Base-by-base conservation (phyloP, 2,113 vertebrate genomes). In the Pseudolaguvia tuberculata region DNA sequence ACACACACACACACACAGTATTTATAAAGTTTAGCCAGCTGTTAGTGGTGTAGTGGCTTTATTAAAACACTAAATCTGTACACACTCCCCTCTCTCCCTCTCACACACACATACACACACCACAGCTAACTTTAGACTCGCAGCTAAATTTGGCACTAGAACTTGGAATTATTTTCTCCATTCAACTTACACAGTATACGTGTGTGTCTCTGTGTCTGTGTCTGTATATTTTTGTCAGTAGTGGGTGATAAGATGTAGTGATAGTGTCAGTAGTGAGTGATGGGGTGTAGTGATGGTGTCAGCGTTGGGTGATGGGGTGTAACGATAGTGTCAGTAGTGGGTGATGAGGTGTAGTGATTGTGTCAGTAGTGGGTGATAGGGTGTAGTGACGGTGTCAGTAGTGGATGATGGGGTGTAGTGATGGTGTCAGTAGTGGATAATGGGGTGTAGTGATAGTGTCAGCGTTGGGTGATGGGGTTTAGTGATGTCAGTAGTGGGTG, bases 1-100 rank as follows among this genome's bases (percentile, higher is more conserved):
- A n/a, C n/a, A n/a, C n/a, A n/a, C n/a, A 84, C 74, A 63, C 76
- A 81, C 79, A 81, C 78, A 83, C 57, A 81, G 78, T 67, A 86
- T 87, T 88, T 85, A 86, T 86, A 82, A 85, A 88, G 77, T 80
- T 85, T 1, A 25, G 42, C 29, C 17, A 87, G 83, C 78, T 85
- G 84, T 91, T 89, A 90, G 89, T 90, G 89, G 87, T 77, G 29
- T 71, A 77, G 83, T 84, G 53, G 82, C 84, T 89, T 88, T 90
- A 91, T 87, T 89, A 88, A 89, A 91, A 85, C 29, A 77, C 84
- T 86, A 81, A 82, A 88, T 87, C 79, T 83, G 70, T 79, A 77
- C 74, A 27, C 6, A 17, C 12, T 47, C 39, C 15, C 35, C n/a
- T 11, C 2, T 18, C 5, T 29, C 35, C 35, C 39, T 20, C 45